Evolutionary conservation across 2,888 invertebrate species (phyloP), one percentile per base, ranked within the genome.

Genomic region (Escarpia spicata): DNA sequence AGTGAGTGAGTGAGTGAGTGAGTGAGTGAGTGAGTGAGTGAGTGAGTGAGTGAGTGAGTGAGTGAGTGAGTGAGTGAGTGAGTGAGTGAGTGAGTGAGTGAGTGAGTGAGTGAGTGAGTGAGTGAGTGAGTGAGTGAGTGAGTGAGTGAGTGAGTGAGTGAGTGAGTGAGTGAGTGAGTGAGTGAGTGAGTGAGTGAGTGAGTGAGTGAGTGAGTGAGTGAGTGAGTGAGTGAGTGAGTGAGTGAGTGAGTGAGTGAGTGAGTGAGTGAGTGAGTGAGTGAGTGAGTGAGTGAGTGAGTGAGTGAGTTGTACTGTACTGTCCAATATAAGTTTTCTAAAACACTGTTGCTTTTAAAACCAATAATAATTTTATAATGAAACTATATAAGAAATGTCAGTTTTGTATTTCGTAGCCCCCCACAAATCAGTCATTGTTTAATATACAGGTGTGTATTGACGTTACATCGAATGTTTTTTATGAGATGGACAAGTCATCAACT

Each of bases 51-150:
- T 37, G 37, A 0, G 37, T 37, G 37, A 0, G 37, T 37, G 37
- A 37, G 37, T 89, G 89, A 89, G 89, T 89, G 89, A 89, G 89
- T 89, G 89, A 89, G 89, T 89, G 89, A 89, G 89, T 89, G 89
- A 89, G 89, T 89, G 89, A 89, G 89, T 89, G 89, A 89, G 89
- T 89, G 89, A 89, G 89, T 89, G 89, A 89, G 89, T 89, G 89
- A 89, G 89, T 89, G 89, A 89, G 89, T 89, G 89, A 89, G 89
- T 89, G 89, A 89, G 89, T 89, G 89, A 89, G 89, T 89, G 89
- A 89, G 89, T 89, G 89, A 89, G 89, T 37, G 89, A 89, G 89
- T 89, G 89, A 89, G 89, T 37, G 37, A 1, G 37, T 37, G 37
- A 1, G 37, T 37, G 37, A 1, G 37, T 37, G 37, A 1, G 37